Conservation (phyloP, 2,888 invertebrate genomes). For the Catocala fraxini region DNA sequence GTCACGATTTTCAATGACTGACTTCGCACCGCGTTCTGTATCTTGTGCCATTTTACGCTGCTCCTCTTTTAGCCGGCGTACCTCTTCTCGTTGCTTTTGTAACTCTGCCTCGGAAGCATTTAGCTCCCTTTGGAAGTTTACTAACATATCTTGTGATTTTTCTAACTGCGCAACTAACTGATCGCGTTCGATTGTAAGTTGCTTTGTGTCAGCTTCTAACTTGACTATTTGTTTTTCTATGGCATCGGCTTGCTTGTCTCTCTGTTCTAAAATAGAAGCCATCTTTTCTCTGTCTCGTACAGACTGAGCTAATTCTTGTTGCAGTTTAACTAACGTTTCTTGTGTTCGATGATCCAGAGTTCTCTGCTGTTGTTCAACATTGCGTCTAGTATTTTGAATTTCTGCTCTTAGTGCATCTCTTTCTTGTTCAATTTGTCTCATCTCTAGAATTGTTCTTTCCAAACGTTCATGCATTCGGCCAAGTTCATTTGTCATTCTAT, state of each 20-base stretch:
- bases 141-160: conserved; percentile 97
- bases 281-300: conserved; percentile 93
- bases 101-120: conserved; percentile 94
- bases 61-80: conserved; percentile 91
- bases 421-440: conserved; percentile 91
- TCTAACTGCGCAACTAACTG: conserved; percentile 96
- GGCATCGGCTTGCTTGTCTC: conserved; percentile 93
- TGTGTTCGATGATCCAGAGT: conserved; percentile 90
- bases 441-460: conserved; percentile 91
- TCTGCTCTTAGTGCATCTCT: conserved; percentile 91
- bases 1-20: conserved; percentile 90
- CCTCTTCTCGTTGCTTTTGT: conserved; percentile 93
- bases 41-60: conserved; percentile 91
- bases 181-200: conserved; percentile 94
- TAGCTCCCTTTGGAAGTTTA: conserved; percentile 97
- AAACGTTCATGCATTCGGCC: conserved; percentile 94
- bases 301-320: conserved; percentile 91
- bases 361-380: conserved; percentile 89
- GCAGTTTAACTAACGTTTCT: conserved; percentile 91
- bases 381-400: conserved; percentile 89
- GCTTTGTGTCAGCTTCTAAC: conserved; percentile 94
- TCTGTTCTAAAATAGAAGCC: conserved; percentile 92
- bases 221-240: conserved; percentile 95
- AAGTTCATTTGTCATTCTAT: conserved; percentile 93
- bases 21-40: conserved; percentile 90